These are phyloP conservation scores for Nebria ingens DNA, from an alignment of 1,140 invertebrate genomes.

Conservation along the genomic window DNA sequence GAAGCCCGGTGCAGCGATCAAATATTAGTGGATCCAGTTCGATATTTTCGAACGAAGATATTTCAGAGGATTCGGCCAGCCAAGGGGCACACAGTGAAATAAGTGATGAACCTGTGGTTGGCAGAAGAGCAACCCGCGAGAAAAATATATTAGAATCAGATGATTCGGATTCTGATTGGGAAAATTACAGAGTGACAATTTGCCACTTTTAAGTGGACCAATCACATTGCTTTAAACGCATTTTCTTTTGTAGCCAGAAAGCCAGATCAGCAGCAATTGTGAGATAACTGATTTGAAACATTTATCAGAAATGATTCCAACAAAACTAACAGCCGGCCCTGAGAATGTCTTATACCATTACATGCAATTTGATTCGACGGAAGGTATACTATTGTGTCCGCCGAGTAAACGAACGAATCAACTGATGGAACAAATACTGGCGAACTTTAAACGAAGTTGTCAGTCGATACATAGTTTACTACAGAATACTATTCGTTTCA, in stretches of 20 bases:
- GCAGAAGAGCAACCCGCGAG: slow-evolving; percentile 49
- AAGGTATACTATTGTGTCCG: slow-evolving; percentile 54
- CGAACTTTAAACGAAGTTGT: slow-evolving; percentile 53
- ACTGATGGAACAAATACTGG: slow-evolving; percentile 45
- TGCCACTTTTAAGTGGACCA: slow-evolving; percentile 9
- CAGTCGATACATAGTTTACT: slow-evolving; percentile 58
- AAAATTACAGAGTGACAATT: slow-evolving; percentile 36
- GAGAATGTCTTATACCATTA: slow-evolving; percentile 59
- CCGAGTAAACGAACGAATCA: slow-evolving; percentile 36
- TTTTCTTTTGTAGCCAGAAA: slow-evolving; percentile 11
- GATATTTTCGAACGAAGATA: slow-evolving; percentile 22
- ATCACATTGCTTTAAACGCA: slow-evolving; percentile 13
- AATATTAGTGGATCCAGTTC: slow-evolving; percentile 15
- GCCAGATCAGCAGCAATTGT: slow-evolving; percentile 37
- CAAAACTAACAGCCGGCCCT: slow-evolving; percentile 49
- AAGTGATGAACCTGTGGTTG: slow-evolving; percentile 53
- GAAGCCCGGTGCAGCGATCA: slow-evolving; percentile 42
- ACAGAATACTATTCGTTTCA: slow-evolving; percentile 53
- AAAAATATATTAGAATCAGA: slow-evolving; percentile 35
- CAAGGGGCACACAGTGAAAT: slow-evolving; percentile 45
- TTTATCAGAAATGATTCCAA: slow-evolving; percentile 53
- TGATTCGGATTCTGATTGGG: slow-evolving; percentile 44
- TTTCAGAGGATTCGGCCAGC: slow-evolving; percentile 44
- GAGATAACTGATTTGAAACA: slow-evolving; percentile 61
- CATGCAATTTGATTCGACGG: slow-evolving; percentile 51